Base-by-base conservation (phyloP, 2,113 vertebrate genomes). In the Laticauda colubrina region DNA sequence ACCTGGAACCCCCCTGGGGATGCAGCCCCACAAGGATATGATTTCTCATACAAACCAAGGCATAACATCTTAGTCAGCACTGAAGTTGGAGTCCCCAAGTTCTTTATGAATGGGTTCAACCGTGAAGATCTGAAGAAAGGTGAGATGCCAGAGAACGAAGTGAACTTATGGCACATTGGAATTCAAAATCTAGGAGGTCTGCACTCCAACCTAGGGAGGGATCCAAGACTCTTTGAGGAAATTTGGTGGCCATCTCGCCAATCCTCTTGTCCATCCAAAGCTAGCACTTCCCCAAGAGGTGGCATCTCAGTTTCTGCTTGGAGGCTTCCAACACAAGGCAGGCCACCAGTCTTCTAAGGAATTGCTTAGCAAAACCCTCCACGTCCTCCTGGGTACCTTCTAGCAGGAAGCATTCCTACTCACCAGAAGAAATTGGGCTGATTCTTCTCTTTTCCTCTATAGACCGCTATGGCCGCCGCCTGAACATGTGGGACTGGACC, bases 31-130 rank as follows among this genome's bases (percentile, higher is more conserved):
- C 98, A 98, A 5, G 98, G 98, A 18, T 98, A 98, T 2, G 98
- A 98, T 94, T 98, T 98, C 96, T 98, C 98, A 98, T 98, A 98
- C 96, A 98, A 98, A 86, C 98, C 98, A 0, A 96, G 97, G 9
- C 98, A 98, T 95, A 98, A 98, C 0, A 98, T 98, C 94, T 97
- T 98, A 98, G 97, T 98, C 85, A 98, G 98, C 96, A 98, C 97
- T 0, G 98, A 98, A 34, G 98, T 97, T 98, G 98, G 98, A 0
- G 94, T 97, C 0, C 98, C 98, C 0, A 98, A 98, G 90, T 94
- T 93, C n/a, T 94, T 98, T 26, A 85, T 26, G 0, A 14, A 93
- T 0, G 98, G 98, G 0, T 98, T 98, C 39, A 96, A 97, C 86
- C 96, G 96, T 0, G 95, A 90, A 7, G 97, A 98, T 21, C 94